A percentile compares a stretch with the other conserved stretches of the same genome.
phyloP scores from a whole-genome alignment of 2,113 vertebrate genomes.

The Rana temporaria region DNA sequence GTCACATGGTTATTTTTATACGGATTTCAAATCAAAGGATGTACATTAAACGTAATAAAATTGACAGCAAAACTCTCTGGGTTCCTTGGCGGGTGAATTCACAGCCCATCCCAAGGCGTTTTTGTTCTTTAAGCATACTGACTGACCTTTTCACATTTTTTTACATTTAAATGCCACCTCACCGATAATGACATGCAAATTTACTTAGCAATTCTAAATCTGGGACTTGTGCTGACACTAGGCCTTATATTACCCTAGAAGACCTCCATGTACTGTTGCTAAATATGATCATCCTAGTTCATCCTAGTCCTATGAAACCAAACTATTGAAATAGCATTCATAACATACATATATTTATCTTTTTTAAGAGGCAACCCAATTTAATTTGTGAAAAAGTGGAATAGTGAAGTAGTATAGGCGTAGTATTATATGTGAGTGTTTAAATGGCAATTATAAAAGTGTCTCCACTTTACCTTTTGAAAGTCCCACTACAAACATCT shows the following conservation, averaged over 20 bases:
- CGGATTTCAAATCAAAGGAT: background rate
- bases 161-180: conserved; percentile 20
- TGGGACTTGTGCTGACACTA: conserved; percentile 26
- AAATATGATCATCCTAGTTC: too few relatives aligned
- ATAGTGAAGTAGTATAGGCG: too few relatives aligned
- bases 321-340: too few relatives aligned
- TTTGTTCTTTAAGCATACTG: conserved; percentile 6
- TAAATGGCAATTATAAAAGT: too few relatives aligned
- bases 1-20: background rate
- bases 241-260: conserved; percentile 5
- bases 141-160: conserved; percentile 42
- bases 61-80: background rate
- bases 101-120: background rate
- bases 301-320: too few relatives aligned
- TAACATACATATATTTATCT: too few relatives aligned
- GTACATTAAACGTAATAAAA: background rate
- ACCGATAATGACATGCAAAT: conserved; percentile 33
- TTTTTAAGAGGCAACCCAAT: too few relatives aligned
- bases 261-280: background rate
- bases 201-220: conserved; percentile 5
- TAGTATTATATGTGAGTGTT: too few relatives aligned
- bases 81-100: background rate
- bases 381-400: too few relatives aligned
- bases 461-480: too few relatives aligned
- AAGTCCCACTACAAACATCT: too few relatives aligned